These are phyloP conservation scores for Pardalotus punctatus DNA, from an alignment of 2,113 vertebrate genomes.

Conservation along the genomic window DNA sequence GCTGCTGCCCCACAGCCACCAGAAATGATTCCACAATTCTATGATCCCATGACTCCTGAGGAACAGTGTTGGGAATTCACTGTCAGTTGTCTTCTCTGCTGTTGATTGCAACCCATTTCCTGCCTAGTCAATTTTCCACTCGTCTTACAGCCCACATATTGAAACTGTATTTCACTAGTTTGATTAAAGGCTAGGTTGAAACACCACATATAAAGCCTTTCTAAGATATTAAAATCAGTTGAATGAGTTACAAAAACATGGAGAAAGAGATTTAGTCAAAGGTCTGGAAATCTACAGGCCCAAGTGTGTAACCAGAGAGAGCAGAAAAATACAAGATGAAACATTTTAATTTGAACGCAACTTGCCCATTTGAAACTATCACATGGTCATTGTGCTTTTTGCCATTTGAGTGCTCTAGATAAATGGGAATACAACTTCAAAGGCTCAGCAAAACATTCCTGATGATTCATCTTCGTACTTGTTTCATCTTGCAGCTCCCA, in stretches of 20 bases:
- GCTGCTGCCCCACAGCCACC: background rate
- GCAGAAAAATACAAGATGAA: background rate
- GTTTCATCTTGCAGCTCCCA: constrained; percentile 19
- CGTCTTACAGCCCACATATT: background rate
- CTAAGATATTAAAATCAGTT: background rate
- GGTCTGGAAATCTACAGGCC: background rate
- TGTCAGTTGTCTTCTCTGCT: background rate
- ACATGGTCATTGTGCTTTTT: background rate
- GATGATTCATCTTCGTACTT: constrained; percentile 19
- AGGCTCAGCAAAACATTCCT: background rate
- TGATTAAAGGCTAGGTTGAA: background rate
- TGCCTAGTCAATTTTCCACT: background rate
- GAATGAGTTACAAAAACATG: background rate
- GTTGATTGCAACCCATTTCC: background rate
- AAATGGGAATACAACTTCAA: constrained; percentile 2
- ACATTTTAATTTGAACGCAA: background rate
- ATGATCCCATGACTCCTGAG: background rate
- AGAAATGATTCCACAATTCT: background rate
- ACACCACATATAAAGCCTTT: background rate
- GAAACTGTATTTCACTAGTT: background rate
- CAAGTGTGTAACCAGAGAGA: background rate
- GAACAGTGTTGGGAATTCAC: background rate
- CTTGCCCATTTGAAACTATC: background rate
- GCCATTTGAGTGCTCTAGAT: background rate
- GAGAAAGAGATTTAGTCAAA: background rate